Percentiles rank a stretch among this genome's conserved stretches.
phyloP scores from a whole-genome alignment of 2,797 vertebrate species.

The Chaetodon trifasciatus region DNA sequence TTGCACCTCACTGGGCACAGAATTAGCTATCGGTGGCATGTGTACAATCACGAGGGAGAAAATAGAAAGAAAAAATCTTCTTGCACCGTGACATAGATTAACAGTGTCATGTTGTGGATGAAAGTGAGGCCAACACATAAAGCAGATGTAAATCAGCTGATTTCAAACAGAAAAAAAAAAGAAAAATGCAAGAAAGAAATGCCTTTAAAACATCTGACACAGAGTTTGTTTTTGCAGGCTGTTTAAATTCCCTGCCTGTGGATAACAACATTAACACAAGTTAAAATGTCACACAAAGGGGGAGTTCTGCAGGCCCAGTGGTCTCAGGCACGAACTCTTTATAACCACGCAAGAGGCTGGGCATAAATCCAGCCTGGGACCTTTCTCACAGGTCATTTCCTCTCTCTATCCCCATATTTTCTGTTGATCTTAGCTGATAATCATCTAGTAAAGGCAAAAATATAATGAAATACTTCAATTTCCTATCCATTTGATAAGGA shows the following conservation, averaged over 20 bases:
- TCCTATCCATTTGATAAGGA: background rate
- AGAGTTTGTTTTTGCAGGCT: conserved; percentile 20
- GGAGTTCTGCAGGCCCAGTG: conserved; percentile 8
- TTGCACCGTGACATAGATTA: conserved; percentile 55
- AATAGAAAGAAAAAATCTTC: conserved; percentile 54
- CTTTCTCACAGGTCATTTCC: conserved; percentile 29
- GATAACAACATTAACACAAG: conserved; percentile 46
- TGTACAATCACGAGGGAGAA: conserved; percentile 42
- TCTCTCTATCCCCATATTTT: background rate
- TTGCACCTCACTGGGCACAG: conserved; percentile 61
- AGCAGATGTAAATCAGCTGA: conserved; percentile 50
- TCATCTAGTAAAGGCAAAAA: background rate
- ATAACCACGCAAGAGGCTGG: conserved; percentile 13
- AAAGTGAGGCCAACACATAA: conserved; percentile 8
- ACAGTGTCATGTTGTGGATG: conserved; percentile 44
- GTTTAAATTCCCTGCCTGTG: conserved; percentile 40
- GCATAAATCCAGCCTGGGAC: conserved; percentile 38
- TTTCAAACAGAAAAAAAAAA: conserved; percentile 6
- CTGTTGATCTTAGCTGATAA: background rate
- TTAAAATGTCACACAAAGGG: conserved; percentile 58
- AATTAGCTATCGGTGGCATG: conserved; percentile 63
- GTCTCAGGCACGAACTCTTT: conserved; percentile 17
- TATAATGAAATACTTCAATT: background rate
- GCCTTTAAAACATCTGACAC: conserved; percentile 19
- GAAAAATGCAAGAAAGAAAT: background rate